A percentile compares a stretch with the other conserved stretches of the same genome.
These are phyloP conservation scores for Antheraea yamamai DNA, from an alignment of 2,888 invertebrate genomes.

Conservation along the genomic window DNA sequence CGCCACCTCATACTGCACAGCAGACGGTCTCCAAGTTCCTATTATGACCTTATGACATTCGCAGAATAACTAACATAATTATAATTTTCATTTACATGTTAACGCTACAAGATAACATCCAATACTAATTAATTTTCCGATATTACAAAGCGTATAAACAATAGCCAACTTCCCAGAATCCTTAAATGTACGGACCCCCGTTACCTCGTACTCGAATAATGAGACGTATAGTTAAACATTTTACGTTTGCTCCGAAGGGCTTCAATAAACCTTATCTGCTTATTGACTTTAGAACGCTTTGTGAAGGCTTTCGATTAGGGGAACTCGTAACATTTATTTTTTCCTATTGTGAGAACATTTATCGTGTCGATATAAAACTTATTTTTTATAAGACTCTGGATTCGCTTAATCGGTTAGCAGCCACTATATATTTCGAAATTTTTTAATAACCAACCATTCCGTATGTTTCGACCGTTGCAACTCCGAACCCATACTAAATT, in stretches of 20 bases:
- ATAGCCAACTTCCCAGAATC: neutral
- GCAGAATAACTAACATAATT: neutral
- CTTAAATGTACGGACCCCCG: slow-evolving; percentile 20
- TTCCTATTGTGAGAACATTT: neutral
- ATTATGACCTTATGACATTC: no score
- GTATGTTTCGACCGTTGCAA: no score
- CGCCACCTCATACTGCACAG: no score
- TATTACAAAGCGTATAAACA: neutral
- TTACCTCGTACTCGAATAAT: slow-evolving; percentile 39
- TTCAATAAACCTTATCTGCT: slow-evolving; percentile 41
- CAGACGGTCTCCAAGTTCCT: no score
- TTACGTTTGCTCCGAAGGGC: slow-evolving; percentile 24
- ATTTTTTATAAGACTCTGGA: neutral
- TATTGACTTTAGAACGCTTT: slow-evolving; percentile 5
- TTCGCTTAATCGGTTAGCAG: neutral
- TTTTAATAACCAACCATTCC: no score
- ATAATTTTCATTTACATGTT: no score
- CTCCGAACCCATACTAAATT: no score
- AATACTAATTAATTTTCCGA: neutral
- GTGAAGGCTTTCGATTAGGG: neutral
- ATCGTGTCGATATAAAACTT: neutral
- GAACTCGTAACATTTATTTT: neutral
- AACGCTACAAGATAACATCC: neutral
- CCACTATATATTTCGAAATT: no score
- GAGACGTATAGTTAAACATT: slow-evolving; percentile 42